Evolutionary conservation across 2,888 invertebrate genomes (phyloP), one percentile per base, ranked within the genome.

Genomic region (Caenorhabditis sulstoni): DNA sequence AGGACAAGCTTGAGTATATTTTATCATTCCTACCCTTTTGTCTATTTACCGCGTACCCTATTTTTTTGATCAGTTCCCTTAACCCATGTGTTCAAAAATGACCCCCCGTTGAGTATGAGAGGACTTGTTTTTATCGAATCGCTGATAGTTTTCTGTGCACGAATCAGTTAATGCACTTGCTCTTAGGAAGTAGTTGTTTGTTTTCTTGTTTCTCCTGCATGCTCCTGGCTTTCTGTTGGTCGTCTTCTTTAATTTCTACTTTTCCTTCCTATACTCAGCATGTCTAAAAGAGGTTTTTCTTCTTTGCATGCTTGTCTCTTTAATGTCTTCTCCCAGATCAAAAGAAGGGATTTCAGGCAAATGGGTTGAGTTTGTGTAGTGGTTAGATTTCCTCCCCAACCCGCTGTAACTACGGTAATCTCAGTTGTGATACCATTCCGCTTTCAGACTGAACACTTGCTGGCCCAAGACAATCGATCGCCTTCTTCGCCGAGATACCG

Each of bases 391-490:
- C 11, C 41, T 58, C 16, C 35, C 45, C 39, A n/a, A 35, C 55
- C 29, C 29, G 8, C 9, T 41, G 14, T 14, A 41, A 44, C 62
- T 11, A 11, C 9, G 2, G 47, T 9, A 3, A 4, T 7, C 7
- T 61, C 14, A 8, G 12, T 61, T 61, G 14, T 16, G 5, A 29
- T 5, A 29, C 20, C 37, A 22, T 14, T 53, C 5, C 29, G 2
- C 16, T 81, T 87, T 61, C 79, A 89, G 87, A 86, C 86, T 9
- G 88, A 89, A 62, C 90, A 89, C 55, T 79, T 90, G 57, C 80
- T 90, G 58, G 76, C 82, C 16, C 74, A 81, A 52, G 82, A 81
- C 41, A 79, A 77, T 49, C 82, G 85, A 52, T 87, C 87, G n/a
- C 83, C 85, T 23, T 86, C 86, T 22, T 81, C 86, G 9, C 80